These are phyloP conservation scores for Borostomias antarcticus DNA, from an alignment of 2,797 vertebrate genomes.

Conservation along the genomic window DNA sequence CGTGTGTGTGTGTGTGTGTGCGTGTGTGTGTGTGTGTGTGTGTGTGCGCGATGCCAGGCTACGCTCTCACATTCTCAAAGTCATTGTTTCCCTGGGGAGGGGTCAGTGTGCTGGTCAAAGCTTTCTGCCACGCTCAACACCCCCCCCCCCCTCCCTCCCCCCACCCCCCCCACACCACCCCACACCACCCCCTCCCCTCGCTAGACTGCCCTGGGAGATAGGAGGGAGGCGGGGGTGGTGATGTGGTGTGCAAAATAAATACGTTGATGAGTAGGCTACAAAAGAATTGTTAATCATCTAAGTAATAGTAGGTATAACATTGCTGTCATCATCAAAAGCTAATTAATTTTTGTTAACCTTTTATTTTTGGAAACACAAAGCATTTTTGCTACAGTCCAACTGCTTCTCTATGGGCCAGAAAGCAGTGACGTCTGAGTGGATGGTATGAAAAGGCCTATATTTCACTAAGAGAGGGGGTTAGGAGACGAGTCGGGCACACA, in stretches of 20 bases:
- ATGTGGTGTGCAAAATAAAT: neutral
- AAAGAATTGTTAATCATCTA: neutral
- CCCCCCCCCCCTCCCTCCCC: constrained; percentile 35
- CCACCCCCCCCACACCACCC: neutral
- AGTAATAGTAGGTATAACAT: neutral
- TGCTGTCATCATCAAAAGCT: no score
- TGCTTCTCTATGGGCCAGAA: no score
- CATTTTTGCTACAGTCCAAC: no score
- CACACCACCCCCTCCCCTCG: constrained; percentile 12
- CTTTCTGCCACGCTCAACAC: constrained; percentile 66
- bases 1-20: constrained; percentile 28
- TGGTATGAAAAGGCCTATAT: no score
- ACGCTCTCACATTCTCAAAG: constrained; percentile 73
- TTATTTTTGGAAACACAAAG: no score
- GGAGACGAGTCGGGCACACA: neutral
- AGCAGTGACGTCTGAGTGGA: no score
- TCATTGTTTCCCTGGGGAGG: constrained; percentile 77
- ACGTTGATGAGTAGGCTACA: neutral
- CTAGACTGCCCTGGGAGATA: constrained; percentile 5
- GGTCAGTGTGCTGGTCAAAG: constrained; percentile 76
- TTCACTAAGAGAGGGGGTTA: neutral
- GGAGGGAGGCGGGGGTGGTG: neutral
- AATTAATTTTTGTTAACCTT: neutral
- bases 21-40: constrained; percentile 31
- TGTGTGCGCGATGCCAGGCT: constrained; percentile 42